phyloP scores from a whole-genome alignment of 2,797 vertebrate genomes.

The Pantherophis vulpinus region DNA sequence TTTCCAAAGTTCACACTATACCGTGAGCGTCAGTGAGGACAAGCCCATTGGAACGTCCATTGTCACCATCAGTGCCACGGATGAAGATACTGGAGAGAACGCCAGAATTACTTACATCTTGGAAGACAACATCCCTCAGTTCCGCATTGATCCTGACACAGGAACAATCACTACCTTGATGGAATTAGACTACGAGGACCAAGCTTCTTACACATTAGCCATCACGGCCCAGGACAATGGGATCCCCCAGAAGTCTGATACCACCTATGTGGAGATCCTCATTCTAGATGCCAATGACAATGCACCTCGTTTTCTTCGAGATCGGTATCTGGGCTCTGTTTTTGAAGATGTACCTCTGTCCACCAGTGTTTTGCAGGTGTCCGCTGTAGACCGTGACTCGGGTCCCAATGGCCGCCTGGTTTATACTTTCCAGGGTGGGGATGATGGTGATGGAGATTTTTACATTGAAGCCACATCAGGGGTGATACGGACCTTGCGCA shows the following conservation, averaged over 20 bases:
- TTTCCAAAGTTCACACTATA: constrained; percentile 93
- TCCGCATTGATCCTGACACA: constrained; percentile 87
- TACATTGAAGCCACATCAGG: constrained; percentile 90
- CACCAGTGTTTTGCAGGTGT: constrained; percentile 93
- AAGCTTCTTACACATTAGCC: constrained; percentile 90
- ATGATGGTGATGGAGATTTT: constrained; percentile 94
- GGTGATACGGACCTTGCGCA: constrained; percentile 88
- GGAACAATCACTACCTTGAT: constrained; percentile 90
- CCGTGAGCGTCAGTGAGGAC: constrained; percentile 85
- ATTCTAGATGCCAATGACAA: constrained; percentile 94
- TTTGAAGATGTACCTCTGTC: constrained; percentile 86
- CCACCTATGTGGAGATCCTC: constrained; percentile 92
- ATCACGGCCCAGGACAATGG: constrained; percentile 93
- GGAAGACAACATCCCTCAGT: constrained; percentile 94
- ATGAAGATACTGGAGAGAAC: constrained; percentile 96
- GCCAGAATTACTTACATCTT: constrained; percentile 92
- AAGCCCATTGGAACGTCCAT: constrained; percentile 86
- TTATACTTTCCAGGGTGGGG: constrained; percentile 91
- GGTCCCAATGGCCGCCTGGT: constrained; percentile 87
- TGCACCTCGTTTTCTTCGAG: constrained; percentile 81
- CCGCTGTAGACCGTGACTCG: constrained; percentile 89
- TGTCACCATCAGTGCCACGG: constrained; percentile 86
- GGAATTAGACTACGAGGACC: constrained; percentile 94
- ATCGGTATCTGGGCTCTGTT: constrained; percentile 87
- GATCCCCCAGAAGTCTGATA: constrained; percentile 95